Evolutionary conservation across 2,888 invertebrate genomes (phyloP).

Genomic region (Cephus sareptanus): DNA sequence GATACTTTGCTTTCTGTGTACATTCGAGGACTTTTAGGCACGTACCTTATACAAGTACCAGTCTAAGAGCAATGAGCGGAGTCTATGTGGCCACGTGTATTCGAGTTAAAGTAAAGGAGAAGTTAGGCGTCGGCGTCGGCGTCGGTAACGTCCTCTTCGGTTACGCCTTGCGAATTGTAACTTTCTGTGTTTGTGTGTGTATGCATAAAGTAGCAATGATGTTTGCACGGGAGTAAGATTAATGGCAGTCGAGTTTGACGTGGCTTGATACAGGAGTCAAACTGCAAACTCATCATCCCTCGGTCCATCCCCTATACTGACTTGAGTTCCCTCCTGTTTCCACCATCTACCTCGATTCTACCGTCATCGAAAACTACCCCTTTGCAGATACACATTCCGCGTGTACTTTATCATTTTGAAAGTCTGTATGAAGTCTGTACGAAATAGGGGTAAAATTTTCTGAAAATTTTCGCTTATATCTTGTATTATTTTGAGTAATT

Average conservation of each 20-base stretch:
- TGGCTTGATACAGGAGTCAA: slow-evolving; percentile 40
- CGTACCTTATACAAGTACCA: neutral
- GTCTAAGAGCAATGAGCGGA: neutral
- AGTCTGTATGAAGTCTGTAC: too few relatives aligned
- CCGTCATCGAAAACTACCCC: neutral
- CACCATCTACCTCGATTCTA: neutral
- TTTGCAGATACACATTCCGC: neutral
- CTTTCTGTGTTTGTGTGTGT: neutral
- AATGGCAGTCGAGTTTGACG: slow-evolving; percentile 34
- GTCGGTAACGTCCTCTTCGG: neutral
- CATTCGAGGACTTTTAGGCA: neutral
- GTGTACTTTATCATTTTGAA: neutral
- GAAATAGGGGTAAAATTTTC: too few relatives aligned
- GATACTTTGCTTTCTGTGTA: neutral
- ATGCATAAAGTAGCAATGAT: slow-evolving; percentile 3
- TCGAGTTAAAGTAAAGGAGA: neutral
- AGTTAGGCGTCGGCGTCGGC: neutral
- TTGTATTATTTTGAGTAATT: too few relatives aligned
- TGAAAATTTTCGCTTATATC: too few relatives aligned
- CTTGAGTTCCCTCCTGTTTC: neutral
- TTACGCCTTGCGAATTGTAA: neutral
- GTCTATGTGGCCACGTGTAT: neutral
- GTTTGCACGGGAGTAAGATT: slow-evolving; percentile 27
- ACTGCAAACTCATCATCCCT: slow-evolving; percentile 38
- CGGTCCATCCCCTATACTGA: neutral